phyloP scores from a whole-genome alignment of 35 echinoderm and acorn worm species.

The Heliocidaris erythrogramma region DNA sequence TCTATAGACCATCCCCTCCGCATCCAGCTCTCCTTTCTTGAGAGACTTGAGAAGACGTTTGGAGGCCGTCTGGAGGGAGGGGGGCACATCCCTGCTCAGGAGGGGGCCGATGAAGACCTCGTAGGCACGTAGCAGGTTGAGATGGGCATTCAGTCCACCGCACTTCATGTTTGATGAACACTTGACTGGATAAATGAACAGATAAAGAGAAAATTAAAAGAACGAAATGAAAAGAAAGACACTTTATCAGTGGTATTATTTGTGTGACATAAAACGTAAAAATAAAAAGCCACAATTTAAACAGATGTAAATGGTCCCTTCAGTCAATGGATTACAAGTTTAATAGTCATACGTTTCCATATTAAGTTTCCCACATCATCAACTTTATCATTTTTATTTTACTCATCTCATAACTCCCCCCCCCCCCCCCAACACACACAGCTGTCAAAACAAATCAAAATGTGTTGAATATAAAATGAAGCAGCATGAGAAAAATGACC shows the following conservation, averaged over 20 bases:
- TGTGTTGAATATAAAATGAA: neutral
- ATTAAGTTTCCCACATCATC: too few relatives aligned
- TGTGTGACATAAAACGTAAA: too few relatives aligned
- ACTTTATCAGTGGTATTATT: neutral
- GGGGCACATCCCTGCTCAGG: constrained; percentile 56
- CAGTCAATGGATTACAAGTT: too few relatives aligned
- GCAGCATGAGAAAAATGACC: neutral
- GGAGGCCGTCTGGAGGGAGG: constrained; percentile 23
- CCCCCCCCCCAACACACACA: neutral
- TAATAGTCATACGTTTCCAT: too few relatives aligned
- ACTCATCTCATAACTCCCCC: too few relatives aligned
- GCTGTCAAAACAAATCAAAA: neutral
- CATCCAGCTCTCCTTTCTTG: constrained; percentile 50
- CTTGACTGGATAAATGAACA: constrained; percentile 44
- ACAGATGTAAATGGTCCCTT: too few relatives aligned
- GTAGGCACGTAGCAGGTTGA: constrained; percentile 60
- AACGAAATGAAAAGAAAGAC: neutral
- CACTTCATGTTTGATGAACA: constrained; percentile 81
- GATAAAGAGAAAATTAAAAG: neutral
- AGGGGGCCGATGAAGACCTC: constrained; percentile 69
- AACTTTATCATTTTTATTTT: too few relatives aligned
- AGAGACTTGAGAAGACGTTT: constrained; percentile 55
- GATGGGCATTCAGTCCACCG: constrained; percentile 64
- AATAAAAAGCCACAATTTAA: too few relatives aligned
- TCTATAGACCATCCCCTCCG: constrained; percentile 50